Conservation (phyloP, 2,797 vertebrate genomes). For the Coranthus polyacanthus region DNA sequence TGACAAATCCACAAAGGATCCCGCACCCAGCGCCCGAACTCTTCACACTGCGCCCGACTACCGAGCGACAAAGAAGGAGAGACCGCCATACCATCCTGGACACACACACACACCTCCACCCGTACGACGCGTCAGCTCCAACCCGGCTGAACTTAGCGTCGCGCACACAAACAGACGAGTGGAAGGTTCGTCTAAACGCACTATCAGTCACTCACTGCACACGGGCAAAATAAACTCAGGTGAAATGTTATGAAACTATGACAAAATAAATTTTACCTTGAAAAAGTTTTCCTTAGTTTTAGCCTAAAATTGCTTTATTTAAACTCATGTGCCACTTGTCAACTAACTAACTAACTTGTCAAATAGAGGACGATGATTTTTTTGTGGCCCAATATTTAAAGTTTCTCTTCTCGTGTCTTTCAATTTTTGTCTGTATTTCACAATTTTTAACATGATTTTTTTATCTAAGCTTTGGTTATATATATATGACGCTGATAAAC, state of each 20-base stretch:
- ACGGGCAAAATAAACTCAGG: not conserved
- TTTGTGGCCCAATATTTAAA: too few species aligned
- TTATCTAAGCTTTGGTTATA: too few species aligned
- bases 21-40: conserved; percentile 77
- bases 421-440: too few species aligned
- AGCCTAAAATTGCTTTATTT: not conserved
- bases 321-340: too few species aligned
- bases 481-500: not conserved
- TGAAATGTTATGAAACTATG: not conserved
- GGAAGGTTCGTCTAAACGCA: conserved; percentile 85
- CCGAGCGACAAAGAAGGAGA: conserved; percentile 78
- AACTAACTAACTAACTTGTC: too few species aligned
- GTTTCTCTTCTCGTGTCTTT: too few species aligned
- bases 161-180: conserved; percentile 85
- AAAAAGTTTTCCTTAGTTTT: not conserved
- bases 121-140: conserved; percentile 84
- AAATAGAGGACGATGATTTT: not conserved
- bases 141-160: conserved; percentile 84
- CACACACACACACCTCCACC: conserved; percentile 75
- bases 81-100: conserved; percentile 82
- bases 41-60: conserved; percentile 79
- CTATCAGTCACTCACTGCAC: not conserved
- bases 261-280: not conserved
- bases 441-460: too few species aligned
- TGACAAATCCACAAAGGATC: conserved; percentile 84